Conservation (phyloP, 2,888 invertebrate species). For the Zeuzera pyrina region DNA sequence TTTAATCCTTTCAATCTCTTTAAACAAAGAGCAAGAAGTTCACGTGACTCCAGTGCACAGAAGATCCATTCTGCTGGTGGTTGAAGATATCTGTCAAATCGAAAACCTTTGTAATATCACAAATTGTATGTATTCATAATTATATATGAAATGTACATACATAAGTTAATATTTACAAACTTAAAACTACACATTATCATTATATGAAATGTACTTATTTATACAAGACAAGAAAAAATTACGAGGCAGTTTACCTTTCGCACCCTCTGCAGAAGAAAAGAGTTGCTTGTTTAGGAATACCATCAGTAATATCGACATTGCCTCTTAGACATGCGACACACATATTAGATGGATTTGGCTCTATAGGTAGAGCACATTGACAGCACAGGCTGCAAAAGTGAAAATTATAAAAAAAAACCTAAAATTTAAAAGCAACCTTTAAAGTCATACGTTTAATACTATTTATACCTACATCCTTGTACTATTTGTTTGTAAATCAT, state of each 20-base stretch:
- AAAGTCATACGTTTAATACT: slow-evolving; percentile 16
- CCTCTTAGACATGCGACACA: slow-evolving; percentile 95
- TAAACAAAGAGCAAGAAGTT: slow-evolving; percentile 90
- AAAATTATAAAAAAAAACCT: slow-evolving; percentile 1
- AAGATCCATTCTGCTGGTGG: slow-evolving; percentile 93
- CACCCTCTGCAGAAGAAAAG: slow-evolving; percentile 94
- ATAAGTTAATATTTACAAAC: no score
- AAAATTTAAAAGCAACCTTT: not conserved
- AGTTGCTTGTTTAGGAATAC: slow-evolving; percentile 94
- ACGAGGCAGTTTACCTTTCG: slow-evolving; percentile 81
- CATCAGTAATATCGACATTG: slow-evolving; percentile 95
- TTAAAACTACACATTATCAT: no score
- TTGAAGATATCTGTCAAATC: slow-evolving; percentile 82
- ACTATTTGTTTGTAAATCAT: slow-evolving; percentile 26
- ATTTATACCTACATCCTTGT: slow-evolving; percentile 53
- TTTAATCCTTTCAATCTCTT: slow-evolving; percentile 93
- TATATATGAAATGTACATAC: no score
- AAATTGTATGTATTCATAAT: no score
- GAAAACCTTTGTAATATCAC: no score
- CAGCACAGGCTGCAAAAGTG: slow-evolving; percentile 85
- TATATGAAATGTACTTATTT: no score
- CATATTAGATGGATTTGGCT: slow-evolving; percentile 98
- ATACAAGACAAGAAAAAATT: no score
- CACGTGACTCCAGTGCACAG: slow-evolving; percentile 90
- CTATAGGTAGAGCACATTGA: slow-evolving; percentile 92